A percentile compares a stretch with the other conserved stretches of the same genome.
Evolutionary conservation across 2,113 vertebrate genomes (phyloP).

Genomic region (Phocoena sinus): DNA sequence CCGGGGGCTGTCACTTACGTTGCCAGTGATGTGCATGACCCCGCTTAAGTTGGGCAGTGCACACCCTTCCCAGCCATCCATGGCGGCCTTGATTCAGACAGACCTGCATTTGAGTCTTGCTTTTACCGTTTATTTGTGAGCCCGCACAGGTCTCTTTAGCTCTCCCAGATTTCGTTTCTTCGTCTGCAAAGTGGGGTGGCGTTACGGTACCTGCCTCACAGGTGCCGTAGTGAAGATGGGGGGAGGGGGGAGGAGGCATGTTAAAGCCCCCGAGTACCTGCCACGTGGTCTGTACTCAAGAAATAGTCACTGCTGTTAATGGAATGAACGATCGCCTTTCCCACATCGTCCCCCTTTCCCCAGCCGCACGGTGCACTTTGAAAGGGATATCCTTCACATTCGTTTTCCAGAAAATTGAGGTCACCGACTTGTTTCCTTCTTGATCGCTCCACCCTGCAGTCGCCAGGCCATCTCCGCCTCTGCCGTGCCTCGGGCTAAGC

Average conservation of each 20-base stretch:
- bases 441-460: not conserved
- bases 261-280: not conserved
- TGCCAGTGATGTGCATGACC: fast-evolving
- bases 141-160: not conserved
- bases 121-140: not conserved
- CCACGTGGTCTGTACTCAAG: not conserved
- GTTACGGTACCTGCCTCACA: not conserved
- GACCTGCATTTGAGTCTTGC: not conserved
- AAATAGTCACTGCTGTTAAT: not conserved
- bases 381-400: not conserved
- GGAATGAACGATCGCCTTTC: not conserved
- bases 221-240: not conserved
- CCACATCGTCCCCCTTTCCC: not conserved
- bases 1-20: fast-evolving
- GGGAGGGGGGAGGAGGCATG: not conserved
- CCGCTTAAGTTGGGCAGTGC: too few relatives aligned
- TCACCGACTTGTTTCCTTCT: conserved; percentile 72
- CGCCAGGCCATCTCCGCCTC: fast-evolving
- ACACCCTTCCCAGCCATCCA: not conserved
- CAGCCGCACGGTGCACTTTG: not conserved
- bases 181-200: not conserved
- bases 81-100: not conserved
- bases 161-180: not conserved
- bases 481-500: conserved; percentile 4
- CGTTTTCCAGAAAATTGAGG: conserved; percentile 75